Conservation (phyloP, 2,113 vertebrate genomes). For the Rhombomys opimus region DNA sequence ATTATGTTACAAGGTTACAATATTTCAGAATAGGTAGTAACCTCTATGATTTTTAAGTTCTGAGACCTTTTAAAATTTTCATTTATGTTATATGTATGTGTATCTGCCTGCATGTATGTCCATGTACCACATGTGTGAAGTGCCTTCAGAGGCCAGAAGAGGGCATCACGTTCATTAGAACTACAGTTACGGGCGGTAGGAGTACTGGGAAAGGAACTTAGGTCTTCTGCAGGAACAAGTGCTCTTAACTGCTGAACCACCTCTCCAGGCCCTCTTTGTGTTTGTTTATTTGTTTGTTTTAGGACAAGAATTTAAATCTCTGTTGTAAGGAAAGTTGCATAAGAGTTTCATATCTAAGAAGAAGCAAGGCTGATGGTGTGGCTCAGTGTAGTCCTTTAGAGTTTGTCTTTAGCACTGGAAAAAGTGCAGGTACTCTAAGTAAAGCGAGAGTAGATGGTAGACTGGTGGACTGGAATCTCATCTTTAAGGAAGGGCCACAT, state of each 20-base stretch:
- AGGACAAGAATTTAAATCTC: background rate
- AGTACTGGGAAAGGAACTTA: too few species aligned
- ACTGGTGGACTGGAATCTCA: background rate
- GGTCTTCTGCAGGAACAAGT: too few species aligned
- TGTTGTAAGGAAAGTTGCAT: conserved; percentile 46
- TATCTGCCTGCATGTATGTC: background rate
- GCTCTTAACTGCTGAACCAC: too few species aligned
- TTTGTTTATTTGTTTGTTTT: background rate
- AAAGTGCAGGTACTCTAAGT: conserved; percentile 16
- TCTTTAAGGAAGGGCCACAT: conserved; percentile 11
- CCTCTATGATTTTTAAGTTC: conserved; percentile 15
- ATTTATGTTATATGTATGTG: background rate
- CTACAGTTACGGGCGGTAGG: background rate
- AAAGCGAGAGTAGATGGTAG: background rate
- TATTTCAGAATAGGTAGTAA: conserved; percentile 36
- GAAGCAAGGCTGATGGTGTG: background rate
- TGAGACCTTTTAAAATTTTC: background rate
- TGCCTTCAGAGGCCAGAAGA: background rate
- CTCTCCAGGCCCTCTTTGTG: background rate
- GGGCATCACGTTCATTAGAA: background rate
- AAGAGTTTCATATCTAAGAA: conserved; percentile 14
- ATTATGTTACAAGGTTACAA: background rate
- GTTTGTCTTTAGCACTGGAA: background rate
- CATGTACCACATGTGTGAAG: background rate
- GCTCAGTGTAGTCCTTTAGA: background rate